Base-by-base conservation (phyloP, 2,888 invertebrate genomes). In the Apoderus coryli region DNA sequence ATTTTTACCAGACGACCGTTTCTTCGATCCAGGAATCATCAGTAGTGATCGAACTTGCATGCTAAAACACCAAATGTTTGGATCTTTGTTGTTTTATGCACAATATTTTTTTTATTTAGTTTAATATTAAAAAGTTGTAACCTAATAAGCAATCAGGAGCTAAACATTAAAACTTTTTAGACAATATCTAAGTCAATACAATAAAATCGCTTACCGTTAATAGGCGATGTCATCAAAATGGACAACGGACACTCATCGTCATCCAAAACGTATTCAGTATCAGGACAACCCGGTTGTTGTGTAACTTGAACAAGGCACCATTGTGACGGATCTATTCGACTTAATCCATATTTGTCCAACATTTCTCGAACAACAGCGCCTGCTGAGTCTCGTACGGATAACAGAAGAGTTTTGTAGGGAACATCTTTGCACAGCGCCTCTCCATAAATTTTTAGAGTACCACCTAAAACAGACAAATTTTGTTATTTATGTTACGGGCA, bases 211-310 rank as follows among this genome's bases (percentile, higher is more conserved):
- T 80, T 61, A 89, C 88, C 86, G 59, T 81, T 79, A 43, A 75
- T 72, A 39, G 80, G 77, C 57, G 88, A 81, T 60, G 85, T 86
- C 82, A 89, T 84, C 39, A 86, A 68, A 53, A 92, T 89, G 29
- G 89, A 85, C 40, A 95, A 67, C 24, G 96, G 96, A 59, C 95
- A 95, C 60, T 98, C 96, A 59, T 93, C 89, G 54, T 95, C 93
- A 56, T 93, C 90, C 43, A 98, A 65, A 44, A 95, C 81, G 57
- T 90, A 86, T 59, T 96, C 93, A 10, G 79, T 72, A 50, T 76
- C 76, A 44, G 74, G 70, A 44, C 72, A 67, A 47, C 57, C 57
- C 13, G 52, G 52, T 40, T 52, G 59, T 43, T 45, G 56, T 35
- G 54, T 59, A 47, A 92, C 93, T 79, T 96, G 93, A 31, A 95